These are phyloP conservation scores for Himalopsyche phryganea DNA, from an alignment of 1,140 invertebrate genomes.

Conservation along the genomic window DNA sequence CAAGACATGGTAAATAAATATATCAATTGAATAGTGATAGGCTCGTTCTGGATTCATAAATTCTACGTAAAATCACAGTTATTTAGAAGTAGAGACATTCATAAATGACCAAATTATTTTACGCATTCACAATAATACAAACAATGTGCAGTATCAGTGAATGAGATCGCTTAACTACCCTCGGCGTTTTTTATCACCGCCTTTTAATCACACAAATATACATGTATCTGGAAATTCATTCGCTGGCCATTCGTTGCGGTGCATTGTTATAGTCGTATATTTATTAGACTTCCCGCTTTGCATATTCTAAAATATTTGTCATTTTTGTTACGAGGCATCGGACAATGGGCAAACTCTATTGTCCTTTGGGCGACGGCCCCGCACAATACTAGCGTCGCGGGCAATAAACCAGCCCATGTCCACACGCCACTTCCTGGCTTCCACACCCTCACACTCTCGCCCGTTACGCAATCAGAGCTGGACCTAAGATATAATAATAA, in stretches of 20 bases:
- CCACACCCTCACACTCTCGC: no score
- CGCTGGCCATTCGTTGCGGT: conserved; percentile 8
- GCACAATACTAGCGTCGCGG: conserved; percentile 10
- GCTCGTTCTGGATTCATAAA: no score
- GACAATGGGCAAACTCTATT: conserved; percentile 18
- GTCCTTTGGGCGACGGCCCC: conserved; percentile 6
- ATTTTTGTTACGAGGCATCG: conserved; percentile 17
- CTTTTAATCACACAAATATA: conserved; percentile 23
- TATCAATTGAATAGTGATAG: no score
- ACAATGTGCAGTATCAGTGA: no score
- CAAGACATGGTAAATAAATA: no score
- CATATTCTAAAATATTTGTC: conserved; percentile 30
- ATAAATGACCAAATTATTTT: no score
- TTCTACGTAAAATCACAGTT: no score
- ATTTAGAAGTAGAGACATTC: no score
- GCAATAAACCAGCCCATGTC: conserved; percentile 4
- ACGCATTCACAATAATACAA: no score
- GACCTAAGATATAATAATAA: no score
- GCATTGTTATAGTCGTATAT: conserved; percentile 27
- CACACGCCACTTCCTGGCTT: not conserved
- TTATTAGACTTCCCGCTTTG: conserved; percentile 29
- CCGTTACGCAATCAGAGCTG: no score
- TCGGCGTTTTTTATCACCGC: conserved; percentile 12
- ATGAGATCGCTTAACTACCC: not conserved
- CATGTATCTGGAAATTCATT: conserved; percentile 16